Evolutionary conservation across 2,888 invertebrate species (phyloP).

Genomic region (Drosophila mulleri): DNA sequence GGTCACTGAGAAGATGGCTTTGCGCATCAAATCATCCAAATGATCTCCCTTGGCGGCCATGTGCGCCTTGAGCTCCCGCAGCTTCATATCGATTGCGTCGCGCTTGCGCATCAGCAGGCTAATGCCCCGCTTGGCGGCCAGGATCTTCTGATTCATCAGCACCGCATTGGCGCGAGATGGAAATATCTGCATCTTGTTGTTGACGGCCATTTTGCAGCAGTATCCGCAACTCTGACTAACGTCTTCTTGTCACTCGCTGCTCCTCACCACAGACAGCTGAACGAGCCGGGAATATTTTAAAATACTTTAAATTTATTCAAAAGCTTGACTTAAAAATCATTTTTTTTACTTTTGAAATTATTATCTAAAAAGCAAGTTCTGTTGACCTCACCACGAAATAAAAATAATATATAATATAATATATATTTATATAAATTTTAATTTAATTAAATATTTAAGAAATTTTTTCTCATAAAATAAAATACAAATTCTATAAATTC

Average conservation of each 20-base stretch:
- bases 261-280: neutral
- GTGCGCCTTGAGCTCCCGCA: slow-evolving; percentile 60
- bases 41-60: slow-evolving; percentile 36
- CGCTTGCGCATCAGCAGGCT: slow-evolving; percentile 77
- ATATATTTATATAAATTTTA: too few species aligned
- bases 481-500: too few species aligned
- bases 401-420: too few species aligned
- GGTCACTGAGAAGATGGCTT: slow-evolving; percentile 74
- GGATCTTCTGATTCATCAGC: slow-evolving; percentile 66
- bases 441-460: too few species aligned
- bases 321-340: neutral
- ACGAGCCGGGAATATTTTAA: neutral
- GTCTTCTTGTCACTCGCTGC: neutral
- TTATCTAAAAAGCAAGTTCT: too few species aligned
- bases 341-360: neutral
- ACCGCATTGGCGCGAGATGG: slow-evolving; percentile 80
- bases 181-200: slow-evolving; percentile 67
- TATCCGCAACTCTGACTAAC: too few species aligned
- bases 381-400: too few species aligned
- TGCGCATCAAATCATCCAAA: slow-evolving; percentile 54
- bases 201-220: slow-evolving; percentile 50
- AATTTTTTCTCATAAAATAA: too few species aligned
- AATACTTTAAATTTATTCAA: too few species aligned
- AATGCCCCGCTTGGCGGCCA: slow-evolving; percentile 72
- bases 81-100: slow-evolving; percentile 78